phyloP scores from a whole-genome alignment of 2,797 vertebrate species.

The Phylloscopus collybita region DNA sequence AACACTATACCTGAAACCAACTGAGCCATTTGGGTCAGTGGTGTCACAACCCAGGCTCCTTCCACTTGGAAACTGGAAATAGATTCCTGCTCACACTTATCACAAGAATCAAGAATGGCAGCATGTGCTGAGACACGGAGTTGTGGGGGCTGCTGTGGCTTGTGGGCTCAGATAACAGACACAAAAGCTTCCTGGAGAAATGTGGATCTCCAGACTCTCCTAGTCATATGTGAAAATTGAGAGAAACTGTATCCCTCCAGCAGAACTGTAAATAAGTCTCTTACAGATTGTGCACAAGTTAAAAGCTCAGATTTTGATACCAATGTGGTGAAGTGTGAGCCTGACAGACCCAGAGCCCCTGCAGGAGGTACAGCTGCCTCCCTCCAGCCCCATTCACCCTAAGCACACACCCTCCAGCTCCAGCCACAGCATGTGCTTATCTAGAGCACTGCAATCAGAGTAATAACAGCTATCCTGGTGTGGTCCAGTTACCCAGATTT shows the following conservation, averaged over 20 bases:
- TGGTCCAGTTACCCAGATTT: not conserved
- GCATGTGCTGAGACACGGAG: not conserved
- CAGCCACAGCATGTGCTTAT: not conserved
- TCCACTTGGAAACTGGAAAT: not conserved
- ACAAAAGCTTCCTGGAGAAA: not conserved
- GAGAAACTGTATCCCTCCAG: not conserved
- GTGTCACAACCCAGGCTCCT: not conserved
- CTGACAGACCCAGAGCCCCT: not conserved
- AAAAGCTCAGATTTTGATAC: not conserved
- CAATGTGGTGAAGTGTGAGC: rapidly evolving
- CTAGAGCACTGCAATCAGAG: not conserved
- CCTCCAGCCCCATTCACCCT: not conserved
- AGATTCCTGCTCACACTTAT: not conserved
- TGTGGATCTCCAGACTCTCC: rapidly evolving
- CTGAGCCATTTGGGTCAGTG: not conserved
- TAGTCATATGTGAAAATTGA: not conserved
- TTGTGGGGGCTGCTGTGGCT: not conserved
- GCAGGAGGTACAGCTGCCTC: not conserved
- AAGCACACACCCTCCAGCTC: not conserved
- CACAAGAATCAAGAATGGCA: rapidly evolving
- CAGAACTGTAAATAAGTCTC: not conserved
- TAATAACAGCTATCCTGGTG: rapidly evolving
- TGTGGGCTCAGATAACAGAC: not conserved
- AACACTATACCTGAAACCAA: not conserved
- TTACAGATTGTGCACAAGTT: not conserved